Evolutionary conservation across 2,888 invertebrate genomes (phyloP).

Genomic region (Drosophila demipolita): DNA sequence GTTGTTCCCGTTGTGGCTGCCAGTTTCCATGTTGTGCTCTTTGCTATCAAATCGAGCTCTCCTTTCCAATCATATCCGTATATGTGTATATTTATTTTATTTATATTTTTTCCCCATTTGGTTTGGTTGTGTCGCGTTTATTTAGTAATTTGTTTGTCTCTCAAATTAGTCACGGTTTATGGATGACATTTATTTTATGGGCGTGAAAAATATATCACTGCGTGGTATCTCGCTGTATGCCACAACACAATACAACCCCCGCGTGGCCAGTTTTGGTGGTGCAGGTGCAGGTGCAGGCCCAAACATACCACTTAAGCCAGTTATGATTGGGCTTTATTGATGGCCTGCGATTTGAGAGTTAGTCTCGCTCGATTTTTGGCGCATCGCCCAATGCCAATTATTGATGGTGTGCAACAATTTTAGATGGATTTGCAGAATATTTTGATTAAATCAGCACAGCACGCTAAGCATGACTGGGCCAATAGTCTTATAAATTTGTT

Average conservation of each 20-base stretch:
- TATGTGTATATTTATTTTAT: not conserved
- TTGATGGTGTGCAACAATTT: slow-evolving; percentile 53
- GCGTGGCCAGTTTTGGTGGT: slow-evolving; percentile 39
- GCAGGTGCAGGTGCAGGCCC: slow-evolving; percentile 13
- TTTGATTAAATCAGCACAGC: slow-evolving; percentile 65
- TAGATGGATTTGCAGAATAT: slow-evolving; percentile 35
- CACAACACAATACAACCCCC: not conserved
- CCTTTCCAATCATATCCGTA: not conserved
- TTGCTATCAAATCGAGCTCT: slow-evolving; percentile 8
- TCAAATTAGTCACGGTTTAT: slow-evolving; percentile 75
- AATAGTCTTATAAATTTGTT: slow-evolving; percentile 7
- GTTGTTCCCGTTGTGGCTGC: slow-evolving; percentile 6
- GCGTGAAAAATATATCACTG: slow-evolving; percentile 74
- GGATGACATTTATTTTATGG: slow-evolving; percentile 79
- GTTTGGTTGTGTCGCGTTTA: slow-evolving; percentile 60
- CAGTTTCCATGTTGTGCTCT: not conserved
- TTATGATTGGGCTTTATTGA: slow-evolving; percentile 74
- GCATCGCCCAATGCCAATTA: slow-evolving; percentile 45
- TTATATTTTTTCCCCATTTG: slow-evolving; percentile 29
- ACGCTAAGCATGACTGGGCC: slow-evolving; percentile 26
- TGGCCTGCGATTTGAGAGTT: slow-evolving; percentile 60
- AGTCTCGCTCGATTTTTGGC: slow-evolving; percentile 45
- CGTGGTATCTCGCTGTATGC: not conserved
- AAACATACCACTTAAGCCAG: slow-evolving; percentile 61
- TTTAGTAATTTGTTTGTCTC: slow-evolving; percentile 77